A percentile compares a stretch with the other conserved stretches of the same genome.
These are phyloP conservation scores for Frieseomelitta varia DNA, from an alignment of 1,140 invertebrate species.

Conservation along the genomic window DNA sequence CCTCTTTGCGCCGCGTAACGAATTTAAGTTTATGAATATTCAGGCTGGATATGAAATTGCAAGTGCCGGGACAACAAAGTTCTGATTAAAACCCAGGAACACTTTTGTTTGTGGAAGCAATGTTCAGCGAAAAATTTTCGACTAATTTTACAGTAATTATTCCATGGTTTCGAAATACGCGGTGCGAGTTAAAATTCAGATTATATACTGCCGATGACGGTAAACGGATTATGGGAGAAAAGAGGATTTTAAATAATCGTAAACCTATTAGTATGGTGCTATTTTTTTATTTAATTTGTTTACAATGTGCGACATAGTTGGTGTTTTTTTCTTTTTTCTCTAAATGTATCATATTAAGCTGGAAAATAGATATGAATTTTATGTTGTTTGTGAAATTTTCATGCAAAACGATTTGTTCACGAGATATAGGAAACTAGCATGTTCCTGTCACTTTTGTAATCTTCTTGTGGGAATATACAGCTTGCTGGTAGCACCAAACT, in stretches of 20 bases:
- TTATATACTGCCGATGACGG: too few relatives aligned
- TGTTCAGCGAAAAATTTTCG: conserved; percentile 14
- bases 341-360: too few relatives aligned
- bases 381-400: not conserved
- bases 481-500: conserved; percentile 44
- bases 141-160: conserved; percentile 16
- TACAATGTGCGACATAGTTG: not conserved
- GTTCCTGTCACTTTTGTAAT: conserved; percentile 48
- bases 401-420: not conserved
- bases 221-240: not conserved
- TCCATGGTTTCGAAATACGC: not conserved
- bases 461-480: conserved; percentile 48
- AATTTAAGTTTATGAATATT: conserved; percentile 51
- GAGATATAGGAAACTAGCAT: conserved; percentile 35
- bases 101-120: conserved; percentile 10
- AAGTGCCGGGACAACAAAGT: conserved; percentile 34
- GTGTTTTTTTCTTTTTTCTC: too few relatives aligned
- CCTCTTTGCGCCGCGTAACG: conserved; percentile 28
- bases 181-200: not conserved
- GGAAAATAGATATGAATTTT: not conserved
- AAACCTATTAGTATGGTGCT: not conserved
- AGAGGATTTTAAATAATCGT: not conserved
- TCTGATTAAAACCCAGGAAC: conserved; percentile 33
- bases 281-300: not conserved
- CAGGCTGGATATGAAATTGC: conserved; percentile 39